These are phyloP conservation scores for Turnix velox DNA, from an alignment of 2,113 vertebrate species.

Conservation along the genomic window DNA sequence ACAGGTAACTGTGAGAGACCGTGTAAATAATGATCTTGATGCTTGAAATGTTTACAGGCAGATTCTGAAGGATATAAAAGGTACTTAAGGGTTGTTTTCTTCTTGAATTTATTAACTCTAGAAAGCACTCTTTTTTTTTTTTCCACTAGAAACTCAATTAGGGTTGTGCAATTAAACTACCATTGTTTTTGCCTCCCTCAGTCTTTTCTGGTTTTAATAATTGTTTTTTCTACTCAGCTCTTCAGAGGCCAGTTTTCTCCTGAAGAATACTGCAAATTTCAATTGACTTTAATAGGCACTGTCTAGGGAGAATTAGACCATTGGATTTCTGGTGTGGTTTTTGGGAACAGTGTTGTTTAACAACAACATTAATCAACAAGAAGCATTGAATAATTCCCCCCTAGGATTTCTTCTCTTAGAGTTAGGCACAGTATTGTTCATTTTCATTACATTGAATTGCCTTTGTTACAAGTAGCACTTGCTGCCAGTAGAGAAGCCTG, in stretches of 20 bases:
- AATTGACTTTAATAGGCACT: background rate
- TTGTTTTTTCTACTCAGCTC: background rate
- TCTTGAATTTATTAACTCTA: background rate
- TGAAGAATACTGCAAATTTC: background rate
- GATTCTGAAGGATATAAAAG: background rate
- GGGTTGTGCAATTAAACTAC: background rate
- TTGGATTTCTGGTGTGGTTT: background rate
- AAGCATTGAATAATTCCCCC: background rate
- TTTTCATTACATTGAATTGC: background rate
- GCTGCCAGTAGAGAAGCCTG: background rate
- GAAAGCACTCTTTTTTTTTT: background rate
- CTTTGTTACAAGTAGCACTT: background rate
- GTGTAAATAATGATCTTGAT: background rate
- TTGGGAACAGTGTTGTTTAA: background rate
- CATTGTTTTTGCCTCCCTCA: background rate
- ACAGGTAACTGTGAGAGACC: background rate
- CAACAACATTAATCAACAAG: background rate
- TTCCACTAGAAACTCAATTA: background rate
- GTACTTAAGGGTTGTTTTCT: background rate
- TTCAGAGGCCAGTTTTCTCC: background rate
- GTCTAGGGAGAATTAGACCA: background rate
- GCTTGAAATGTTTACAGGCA: background rate
- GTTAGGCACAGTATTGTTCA: background rate
- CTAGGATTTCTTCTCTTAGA: background rate
- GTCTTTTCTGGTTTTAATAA: background rate